These are phyloP conservation scores for Cervus canadensis DNA, from an alignment of 2,113 vertebrate species.

Conservation along the genomic window DNA sequence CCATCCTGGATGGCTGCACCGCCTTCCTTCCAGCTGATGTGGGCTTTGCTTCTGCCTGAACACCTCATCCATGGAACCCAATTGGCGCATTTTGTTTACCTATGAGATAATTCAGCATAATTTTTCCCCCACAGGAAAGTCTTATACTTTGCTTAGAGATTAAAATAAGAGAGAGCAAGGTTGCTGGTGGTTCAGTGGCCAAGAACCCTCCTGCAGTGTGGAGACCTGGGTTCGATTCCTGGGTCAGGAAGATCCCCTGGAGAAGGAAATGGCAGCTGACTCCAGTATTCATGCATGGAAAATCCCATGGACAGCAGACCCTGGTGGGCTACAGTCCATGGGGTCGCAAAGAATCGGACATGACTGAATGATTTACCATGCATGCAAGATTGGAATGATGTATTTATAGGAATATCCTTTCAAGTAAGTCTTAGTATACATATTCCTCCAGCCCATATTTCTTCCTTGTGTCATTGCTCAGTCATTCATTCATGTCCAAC, in stretches of 20 bases:
- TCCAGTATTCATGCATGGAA: not conserved
- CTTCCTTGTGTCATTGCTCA: not conserved
- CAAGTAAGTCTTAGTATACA: not conserved
- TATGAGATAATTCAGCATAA: not conserved
- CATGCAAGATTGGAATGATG: not conserved
- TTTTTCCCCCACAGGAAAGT: not conserved
- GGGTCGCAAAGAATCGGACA: not conserved
- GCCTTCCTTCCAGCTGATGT: not conserved
- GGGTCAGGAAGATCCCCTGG: not conserved
- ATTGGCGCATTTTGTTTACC: not conserved
- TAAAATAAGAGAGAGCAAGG: not conserved
- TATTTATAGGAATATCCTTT: not conserved
- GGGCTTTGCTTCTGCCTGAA: not conserved
- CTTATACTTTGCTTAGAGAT: not conserved
- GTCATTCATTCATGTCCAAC: accelerated
- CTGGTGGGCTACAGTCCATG: not conserved
- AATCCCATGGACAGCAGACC: not conserved
- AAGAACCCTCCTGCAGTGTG: not conserved
- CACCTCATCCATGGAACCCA: not conserved
- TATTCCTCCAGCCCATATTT: not conserved
- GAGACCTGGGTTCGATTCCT: not conserved
- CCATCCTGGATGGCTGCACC: not conserved
- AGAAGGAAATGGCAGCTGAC: not conserved
- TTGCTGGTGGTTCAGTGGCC: not conserved
- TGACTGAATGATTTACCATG: not conserved